phyloP scores from a whole-genome alignment of 2,113 vertebrate species.

The Cyphomyrus plagiostoma region DNA sequence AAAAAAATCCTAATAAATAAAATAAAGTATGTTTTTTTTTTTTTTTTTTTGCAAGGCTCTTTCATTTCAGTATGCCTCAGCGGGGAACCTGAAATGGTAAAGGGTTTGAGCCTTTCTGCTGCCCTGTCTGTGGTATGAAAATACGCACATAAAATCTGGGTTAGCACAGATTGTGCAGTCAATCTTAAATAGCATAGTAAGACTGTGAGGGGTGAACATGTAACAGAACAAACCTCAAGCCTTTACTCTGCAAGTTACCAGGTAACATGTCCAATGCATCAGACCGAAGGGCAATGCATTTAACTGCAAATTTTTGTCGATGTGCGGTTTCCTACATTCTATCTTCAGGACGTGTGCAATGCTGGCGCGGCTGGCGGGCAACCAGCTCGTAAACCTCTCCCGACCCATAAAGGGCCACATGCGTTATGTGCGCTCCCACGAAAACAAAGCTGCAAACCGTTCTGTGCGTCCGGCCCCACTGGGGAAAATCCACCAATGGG shows the following conservation, averaged over 20 bases:
- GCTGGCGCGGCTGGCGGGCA: not conserved
- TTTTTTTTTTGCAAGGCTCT: not conserved
- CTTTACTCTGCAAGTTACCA: not conserved
- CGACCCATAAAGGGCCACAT: not conserved
- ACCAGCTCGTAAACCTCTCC: not conserved
- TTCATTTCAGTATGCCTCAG: not conserved
- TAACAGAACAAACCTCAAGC: not conserved
- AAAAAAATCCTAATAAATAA: conserved; percentile 10
- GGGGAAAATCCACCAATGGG: not conserved
- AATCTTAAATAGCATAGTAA: not conserved
- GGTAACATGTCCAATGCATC: not conserved
- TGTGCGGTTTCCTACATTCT: not conserved
- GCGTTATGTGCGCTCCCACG: not conserved
- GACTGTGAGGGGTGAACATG: not conserved
- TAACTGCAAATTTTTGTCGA: not conserved
- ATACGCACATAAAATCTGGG: not conserved
- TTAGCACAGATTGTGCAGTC: not conserved
- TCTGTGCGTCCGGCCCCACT: not conserved
- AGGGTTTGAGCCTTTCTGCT: not conserved
- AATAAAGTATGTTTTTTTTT: not conserved
- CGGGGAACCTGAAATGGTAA: not conserved
- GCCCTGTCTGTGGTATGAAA: not conserved
- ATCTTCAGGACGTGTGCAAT: not conserved
- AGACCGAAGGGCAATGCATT: not conserved
- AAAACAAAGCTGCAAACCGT: not conserved